These are phyloP conservation scores for Bimastos eiseni DNA, from an alignment of 2,888 invertebrate genomes.

Conservation along the genomic window DNA sequence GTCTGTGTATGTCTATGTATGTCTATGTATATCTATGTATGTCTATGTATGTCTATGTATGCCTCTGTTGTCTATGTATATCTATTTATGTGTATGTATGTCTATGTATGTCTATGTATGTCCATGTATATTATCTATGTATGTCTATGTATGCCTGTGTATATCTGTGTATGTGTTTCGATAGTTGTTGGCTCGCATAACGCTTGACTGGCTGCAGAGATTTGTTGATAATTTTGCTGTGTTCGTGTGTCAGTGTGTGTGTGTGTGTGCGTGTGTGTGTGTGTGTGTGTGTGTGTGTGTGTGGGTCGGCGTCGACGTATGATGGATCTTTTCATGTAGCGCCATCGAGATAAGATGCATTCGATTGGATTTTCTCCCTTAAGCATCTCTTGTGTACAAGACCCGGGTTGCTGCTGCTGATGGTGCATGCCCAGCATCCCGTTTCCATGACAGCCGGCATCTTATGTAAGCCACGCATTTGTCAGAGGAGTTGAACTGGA, in stretches of 20 bases:
- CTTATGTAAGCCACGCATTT: background rate
- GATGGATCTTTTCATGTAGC: background rate
- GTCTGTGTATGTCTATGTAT: too few species aligned
- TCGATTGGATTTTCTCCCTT: background rate
- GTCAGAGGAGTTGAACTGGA: background rate
- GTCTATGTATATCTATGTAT: too few species aligned
- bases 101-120: too few species aligned
- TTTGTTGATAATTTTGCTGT: background rate
- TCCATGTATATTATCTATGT: background rate
- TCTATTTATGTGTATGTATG: too few species aligned
- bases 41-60: too few species aligned
- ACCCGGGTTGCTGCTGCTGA: background rate
- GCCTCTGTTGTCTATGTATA: too few species aligned
- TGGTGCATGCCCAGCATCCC: background rate
- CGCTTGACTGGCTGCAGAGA: background rate
- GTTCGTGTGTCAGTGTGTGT: too few species aligned
- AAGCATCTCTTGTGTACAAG: too few species aligned
- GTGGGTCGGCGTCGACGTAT: background rate
- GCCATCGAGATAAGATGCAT: constrained; percentile 13
- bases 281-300: too few species aligned
- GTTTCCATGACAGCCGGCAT: background rate
- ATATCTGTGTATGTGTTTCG: background rate
- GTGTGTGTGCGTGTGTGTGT: too few species aligned
- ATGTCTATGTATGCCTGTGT: background rate
- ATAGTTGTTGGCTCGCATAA: background rate